These are phyloP conservation scores for Apodemia duryi DNA, from an alignment of 2,888 invertebrate species.

Conservation along the genomic window DNA sequence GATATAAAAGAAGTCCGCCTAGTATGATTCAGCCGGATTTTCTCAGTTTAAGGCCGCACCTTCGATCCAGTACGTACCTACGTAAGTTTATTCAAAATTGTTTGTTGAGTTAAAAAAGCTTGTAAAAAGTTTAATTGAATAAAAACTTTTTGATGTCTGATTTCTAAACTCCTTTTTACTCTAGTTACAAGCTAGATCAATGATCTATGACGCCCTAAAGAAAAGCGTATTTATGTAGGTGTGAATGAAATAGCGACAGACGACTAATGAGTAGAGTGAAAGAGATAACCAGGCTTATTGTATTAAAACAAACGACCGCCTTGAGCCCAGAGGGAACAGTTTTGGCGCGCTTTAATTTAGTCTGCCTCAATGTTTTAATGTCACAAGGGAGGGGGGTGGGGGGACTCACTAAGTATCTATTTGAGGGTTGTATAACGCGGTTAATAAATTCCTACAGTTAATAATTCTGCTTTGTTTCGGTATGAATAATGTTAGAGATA, in stretches of 20 bases:
- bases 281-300: constrained; percentile 68
- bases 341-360: constrained; percentile 78
- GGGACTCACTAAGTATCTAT: constrained; percentile 69
- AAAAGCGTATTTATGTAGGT: constrained; percentile 55
- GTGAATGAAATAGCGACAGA: constrained; percentile 46
- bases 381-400: constrained; percentile 50
- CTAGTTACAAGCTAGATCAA: constrained; percentile 33
- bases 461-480: constrained; percentile 53
- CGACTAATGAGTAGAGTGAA: constrained; percentile 52
- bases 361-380: constrained; percentile 75
- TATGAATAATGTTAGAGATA: constrained; percentile 35
- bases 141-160: too few relatives aligned
- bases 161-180: neutral
- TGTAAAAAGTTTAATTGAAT: too few relatives aligned
- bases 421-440: constrained; percentile 68
- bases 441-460: constrained; percentile 70
- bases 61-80: too few relatives aligned
- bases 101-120: too few relatives aligned
- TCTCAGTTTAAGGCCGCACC: too few relatives aligned
- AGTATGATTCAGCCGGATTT: too few relatives aligned
- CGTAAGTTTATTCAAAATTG: too few relatives aligned
- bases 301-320: constrained; percentile 78
- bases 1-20: too few relatives aligned
- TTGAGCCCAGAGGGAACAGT: constrained; percentile 74
- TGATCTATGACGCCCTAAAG: constrained; percentile 58